Evolutionary conservation across 2,888 invertebrate species (phyloP), one percentile per base, ranked within the genome.

Genomic region (Dasypolia templi): DNA sequence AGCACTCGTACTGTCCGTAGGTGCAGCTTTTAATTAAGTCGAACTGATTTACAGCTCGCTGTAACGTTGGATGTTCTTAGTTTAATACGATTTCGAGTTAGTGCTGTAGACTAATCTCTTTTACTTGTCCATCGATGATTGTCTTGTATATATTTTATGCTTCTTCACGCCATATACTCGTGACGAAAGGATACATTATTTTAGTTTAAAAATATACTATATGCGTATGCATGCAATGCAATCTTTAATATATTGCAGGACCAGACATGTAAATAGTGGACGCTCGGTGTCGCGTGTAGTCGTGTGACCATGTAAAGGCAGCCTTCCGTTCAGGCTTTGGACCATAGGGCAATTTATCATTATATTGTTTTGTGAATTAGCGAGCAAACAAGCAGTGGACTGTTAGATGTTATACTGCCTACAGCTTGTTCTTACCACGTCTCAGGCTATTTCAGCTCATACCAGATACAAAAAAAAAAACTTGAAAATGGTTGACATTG

Each of bases 1-100:
- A 76, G 71, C 46, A 56, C 67, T 78, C 70, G 70, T 42, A 72
- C 63, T 64, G 71, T 66, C 64, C 66, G 17, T 71, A 77, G 75
- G 81, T 85, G 85, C 74, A 51, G 74, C 75, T 82, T 84, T 79
- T 86, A 81, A 85, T 87, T 84, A 86, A 85, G 69, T 84, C 69
- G 62, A 76, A n/a, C 62, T 71, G 72, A 77, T 81, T 86, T 81
- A 75, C 63, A 59, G 26, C 56, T 29, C 55, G 58, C 19, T 53
- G 19, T 67, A 74, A 53, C 42, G 42, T 46, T 66, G 58, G 59
- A 61, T 74, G 67, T 67, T 64, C 72, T 61, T 59, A 55, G 55
- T 66, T 55, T 67, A 72, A 76, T 75, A 58, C 32, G 80, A 68
- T 75, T 79, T 71, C n/a, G n/a, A 72, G 62, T 14, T 17, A 67